Percentiles rank a stretch among this genome's conserved stretches.
Conservation (phyloP, 2,888 invertebrate genomes). For the Crematogaster levior region DNA sequence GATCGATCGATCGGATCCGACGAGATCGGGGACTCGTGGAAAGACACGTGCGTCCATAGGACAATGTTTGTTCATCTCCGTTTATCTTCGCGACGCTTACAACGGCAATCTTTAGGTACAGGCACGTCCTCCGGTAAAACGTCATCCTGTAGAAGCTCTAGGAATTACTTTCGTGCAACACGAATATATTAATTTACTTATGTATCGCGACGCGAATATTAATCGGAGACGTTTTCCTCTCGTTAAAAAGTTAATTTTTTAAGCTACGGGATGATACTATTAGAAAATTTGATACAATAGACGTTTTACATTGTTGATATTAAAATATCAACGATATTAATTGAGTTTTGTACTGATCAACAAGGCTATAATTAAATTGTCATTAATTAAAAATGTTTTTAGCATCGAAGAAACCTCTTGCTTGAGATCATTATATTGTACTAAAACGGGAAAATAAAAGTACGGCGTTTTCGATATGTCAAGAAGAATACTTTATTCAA, state of each 20-base stretch:
- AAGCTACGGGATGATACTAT: neutral
- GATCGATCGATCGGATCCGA: slow-evolving; percentile 68
- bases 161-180: neutral
- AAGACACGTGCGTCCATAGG: slow-evolving; percentile 57
- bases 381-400: neutral
- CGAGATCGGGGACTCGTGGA: slow-evolving; percentile 62
- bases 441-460: slow-evolving; percentile 46
- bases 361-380: neutral
- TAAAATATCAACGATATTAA: slow-evolving; percentile 9
- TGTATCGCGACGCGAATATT: neutral
- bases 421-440: neutral
- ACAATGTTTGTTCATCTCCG: neutral
- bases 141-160: neutral
- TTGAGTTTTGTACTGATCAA: neutral
- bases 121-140: neutral
- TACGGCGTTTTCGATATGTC: slow-evolving; percentile 17
- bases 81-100: neutral
- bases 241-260: no score
- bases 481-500: slow-evolving; percentile 51
- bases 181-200: neutral
- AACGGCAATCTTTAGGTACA: neutral
- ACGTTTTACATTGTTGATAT: neutral
- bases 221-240: neutral
- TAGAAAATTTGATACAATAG: neutral
- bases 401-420: neutral